These are phyloP conservation scores for Drosophila limbata DNA, from an alignment of 2,888 invertebrate genomes.

Conservation along the genomic window DNA sequence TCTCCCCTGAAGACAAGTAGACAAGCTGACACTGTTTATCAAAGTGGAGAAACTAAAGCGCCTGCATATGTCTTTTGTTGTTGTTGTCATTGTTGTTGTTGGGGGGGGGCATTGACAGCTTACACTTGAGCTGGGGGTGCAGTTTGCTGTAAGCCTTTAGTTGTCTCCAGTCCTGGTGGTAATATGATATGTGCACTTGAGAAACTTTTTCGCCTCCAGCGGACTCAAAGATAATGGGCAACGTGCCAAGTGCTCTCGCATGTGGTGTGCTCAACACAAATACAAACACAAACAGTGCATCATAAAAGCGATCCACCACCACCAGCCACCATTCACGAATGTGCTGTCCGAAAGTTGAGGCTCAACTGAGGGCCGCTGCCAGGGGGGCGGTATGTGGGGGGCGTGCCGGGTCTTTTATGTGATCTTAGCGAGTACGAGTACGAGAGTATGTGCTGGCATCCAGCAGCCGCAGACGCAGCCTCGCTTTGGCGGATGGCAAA, in stretches of 20 bases:
- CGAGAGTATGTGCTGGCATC: conserved; percentile 76
- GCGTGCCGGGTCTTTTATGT: conserved; percentile 79
- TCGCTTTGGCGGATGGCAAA: conserved; percentile 81
- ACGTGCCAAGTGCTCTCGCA: conserved; percentile 76
- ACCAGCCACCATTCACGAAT: conserved; percentile 60
- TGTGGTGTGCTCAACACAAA: conserved; percentile 48
- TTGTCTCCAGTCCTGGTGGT: conserved; percentile 42
- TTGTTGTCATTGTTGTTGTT: conserved; percentile 3
- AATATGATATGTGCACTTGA: conserved; percentile 75
- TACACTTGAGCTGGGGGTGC: conserved; percentile 55
- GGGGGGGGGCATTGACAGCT: conserved; percentile 36
- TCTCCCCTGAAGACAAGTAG: conserved; percentile 50
- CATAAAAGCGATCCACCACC: conserved; percentile 69
- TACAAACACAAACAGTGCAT: conserved; percentile 69
- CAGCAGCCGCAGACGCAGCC: conserved; percentile 67
- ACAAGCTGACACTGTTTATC: conserved; percentile 57
- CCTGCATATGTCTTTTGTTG: conserved; percentile 42
- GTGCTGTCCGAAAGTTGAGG: conserved; percentile 45
- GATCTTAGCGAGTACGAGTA: conserved; percentile 65
- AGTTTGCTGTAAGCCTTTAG: conserved; percentile 24
- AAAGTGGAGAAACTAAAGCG: conserved; percentile 33
- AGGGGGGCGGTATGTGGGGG: conserved; percentile 48
- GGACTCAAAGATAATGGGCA: conserved; percentile 71
- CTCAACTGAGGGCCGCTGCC: conserved; percentile 9
- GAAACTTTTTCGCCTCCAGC: conserved; percentile 60